A percentile compares a stretch with the other conserved stretches of the same genome.
Evolutionary conservation across 2,888 invertebrate genomes (phyloP).

Genomic region (Hydrotaea cyrtoneurina): DNA sequence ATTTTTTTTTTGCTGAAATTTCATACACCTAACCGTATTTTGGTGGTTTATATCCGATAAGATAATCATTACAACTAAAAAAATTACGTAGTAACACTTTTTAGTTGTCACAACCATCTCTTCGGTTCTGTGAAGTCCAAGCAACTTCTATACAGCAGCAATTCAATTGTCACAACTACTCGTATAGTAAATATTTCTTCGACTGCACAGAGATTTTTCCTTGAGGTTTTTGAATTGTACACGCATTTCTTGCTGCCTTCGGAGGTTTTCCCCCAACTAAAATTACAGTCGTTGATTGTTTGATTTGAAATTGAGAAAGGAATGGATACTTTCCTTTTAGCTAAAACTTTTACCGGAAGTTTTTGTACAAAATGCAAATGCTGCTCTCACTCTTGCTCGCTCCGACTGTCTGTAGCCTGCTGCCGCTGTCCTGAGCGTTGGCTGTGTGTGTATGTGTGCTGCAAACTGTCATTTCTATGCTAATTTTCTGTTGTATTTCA

Average conservation of each 20-base stretch:
- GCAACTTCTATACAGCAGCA: too few relatives aligned
- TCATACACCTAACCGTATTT: too few relatives aligned
- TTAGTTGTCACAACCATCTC: too few relatives aligned
- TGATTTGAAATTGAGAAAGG: not conserved
- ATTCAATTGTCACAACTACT: too few relatives aligned
- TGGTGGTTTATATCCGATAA: too few relatives aligned
- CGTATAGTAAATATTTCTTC: too few relatives aligned
- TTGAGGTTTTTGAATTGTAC: not conserved
- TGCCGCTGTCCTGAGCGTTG: not conserved
- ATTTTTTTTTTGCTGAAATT: too few relatives aligned
- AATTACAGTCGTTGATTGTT: slow-evolving; percentile 49
- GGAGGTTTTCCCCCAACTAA: slow-evolving; percentile 35
- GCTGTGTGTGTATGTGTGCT: too few relatives aligned
- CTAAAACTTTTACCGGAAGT: slow-evolving; percentile 67
- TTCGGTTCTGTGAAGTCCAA: too few relatives aligned
- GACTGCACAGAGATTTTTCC: not conserved
- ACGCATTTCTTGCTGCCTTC: not conserved
- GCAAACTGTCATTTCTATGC: slow-evolving; percentile 65
- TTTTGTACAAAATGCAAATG: slow-evolving; percentile 68
- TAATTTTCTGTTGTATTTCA: slow-evolving; percentile 54
- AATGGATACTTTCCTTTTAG: slow-evolving; percentile 24
- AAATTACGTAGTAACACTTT: too few relatives aligned
- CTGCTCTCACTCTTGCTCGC: slow-evolving; percentile 44
- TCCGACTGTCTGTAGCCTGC: not conserved
- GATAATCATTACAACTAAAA: too few relatives aligned